phyloP scores from a whole-genome alignment of 2,888 invertebrate species.

The Rotaria magnacalcarata region DNA sequence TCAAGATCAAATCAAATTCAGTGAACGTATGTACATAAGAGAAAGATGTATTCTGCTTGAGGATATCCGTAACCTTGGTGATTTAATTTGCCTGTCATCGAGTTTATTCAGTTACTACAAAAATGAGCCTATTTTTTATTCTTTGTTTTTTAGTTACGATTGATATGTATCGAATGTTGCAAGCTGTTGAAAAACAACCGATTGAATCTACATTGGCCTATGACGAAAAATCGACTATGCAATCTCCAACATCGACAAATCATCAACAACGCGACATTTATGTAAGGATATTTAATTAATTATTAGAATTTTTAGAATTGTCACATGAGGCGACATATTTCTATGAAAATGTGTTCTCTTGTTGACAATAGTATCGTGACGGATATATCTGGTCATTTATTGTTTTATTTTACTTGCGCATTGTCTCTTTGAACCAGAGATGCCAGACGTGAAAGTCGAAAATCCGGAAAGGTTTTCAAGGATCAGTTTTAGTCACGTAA shows the following conservation, averaged over 20 bases:
- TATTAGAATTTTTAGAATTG: conserved; percentile 64
- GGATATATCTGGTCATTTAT: too few species aligned
- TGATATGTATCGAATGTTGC: conserved; percentile 95
- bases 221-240: background rate
- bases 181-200: conserved; percentile 85
- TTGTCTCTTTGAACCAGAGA: too few species aligned
- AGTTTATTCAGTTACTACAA: too few species aligned
- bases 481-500: too few species aligned
- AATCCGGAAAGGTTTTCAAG: too few species aligned
- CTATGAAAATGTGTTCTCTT: background rate
- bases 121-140: background rate
- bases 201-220: conserved; percentile 64
- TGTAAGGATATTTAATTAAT: conserved; percentile 58
- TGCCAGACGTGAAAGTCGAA: too few species aligned
- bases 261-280: conserved; percentile 6
- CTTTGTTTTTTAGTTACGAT: conserved; percentile 67
- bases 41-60: too few species aligned
- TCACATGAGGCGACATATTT: background rate
- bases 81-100: too few species aligned
- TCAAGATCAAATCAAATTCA: conserved; percentile 77
- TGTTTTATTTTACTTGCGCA: too few species aligned
- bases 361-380: background rate
- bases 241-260: background rate
- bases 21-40: conserved; percentile 65
- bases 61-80: too few species aligned